Base-by-base conservation (phyloP, 2,113 vertebrate species). In the Micromys minutus region DNA sequence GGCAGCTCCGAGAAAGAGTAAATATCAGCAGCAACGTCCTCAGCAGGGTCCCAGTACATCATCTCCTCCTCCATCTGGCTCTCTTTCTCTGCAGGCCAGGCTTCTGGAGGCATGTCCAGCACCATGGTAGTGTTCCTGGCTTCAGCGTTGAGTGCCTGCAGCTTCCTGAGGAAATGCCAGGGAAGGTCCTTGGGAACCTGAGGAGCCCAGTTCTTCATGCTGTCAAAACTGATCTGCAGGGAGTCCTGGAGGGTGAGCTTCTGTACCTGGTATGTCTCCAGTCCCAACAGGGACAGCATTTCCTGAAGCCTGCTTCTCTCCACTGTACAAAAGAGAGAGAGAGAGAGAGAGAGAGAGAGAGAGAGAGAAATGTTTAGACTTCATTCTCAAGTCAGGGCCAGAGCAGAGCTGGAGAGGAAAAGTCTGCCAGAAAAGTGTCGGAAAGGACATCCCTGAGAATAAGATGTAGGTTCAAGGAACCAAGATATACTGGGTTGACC, bases 91-190 rank as follows among this genome's bases (percentile, higher is more conserved):
- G 17, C 87, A 0, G 94, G 92, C 77, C 97, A 89, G 89, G 94
- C 65, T 0, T 97, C 97, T 1, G n/a, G 86, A 26, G 94, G 91
- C 39, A n/a, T 0, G 4, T 96, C 97, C 83, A 96, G 93, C 69
- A 97, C 92, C 96, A 97, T 87, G 12, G 91, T 90, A 47, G 98
- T 98, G 55, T 93, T 98, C 83, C 98, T 95, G 88, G 98, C 97
- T 29, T 97, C 96, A 0, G 97, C 76, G 15, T 97, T 97, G 36
- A 98, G 96, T 42, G 97, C 97, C 94, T 97, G 97, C 61, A 98
- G 81, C 87, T 97, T 98, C 87, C 96, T 90, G 59, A 98, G 97
- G 85, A 97, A 98, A 57, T 87, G 96, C 97, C 97, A 97, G 15
- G 98, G 98, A 79, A 98, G 59, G 90, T 98, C 97, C 67, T 93